Evolutionary conservation across 1,140 invertebrate species (phyloP).

Genomic region (Chymomyza costata): DNA sequence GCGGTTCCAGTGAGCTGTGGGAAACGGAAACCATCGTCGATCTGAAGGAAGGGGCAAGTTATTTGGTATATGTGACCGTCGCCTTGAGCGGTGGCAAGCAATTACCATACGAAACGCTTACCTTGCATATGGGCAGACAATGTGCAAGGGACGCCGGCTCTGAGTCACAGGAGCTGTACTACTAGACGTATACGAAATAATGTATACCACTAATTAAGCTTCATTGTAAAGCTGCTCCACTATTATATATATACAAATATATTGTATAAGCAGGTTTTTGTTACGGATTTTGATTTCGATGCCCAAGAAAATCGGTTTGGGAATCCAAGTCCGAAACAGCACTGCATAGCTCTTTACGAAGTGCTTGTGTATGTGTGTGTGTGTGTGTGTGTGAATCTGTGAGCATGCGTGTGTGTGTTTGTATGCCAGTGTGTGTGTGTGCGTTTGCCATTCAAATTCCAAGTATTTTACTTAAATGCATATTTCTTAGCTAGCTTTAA

Average conservation of each 20-base stretch:
- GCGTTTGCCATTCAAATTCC: slow-evolving; percentile 48
- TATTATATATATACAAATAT: slow-evolving; percentile 33
- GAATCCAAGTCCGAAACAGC: too few species aligned
- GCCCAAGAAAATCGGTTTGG: slow-evolving; percentile 31
- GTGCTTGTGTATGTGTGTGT: slow-evolving; percentile 20
- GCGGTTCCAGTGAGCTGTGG: slow-evolving; percentile 43
- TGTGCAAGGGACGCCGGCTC: slow-evolving; percentile 37
- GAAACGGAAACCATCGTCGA: slow-evolving; percentile 65
- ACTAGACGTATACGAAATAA: slow-evolving; percentile 35
- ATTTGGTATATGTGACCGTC: slow-evolving; percentile 69
- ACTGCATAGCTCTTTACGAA: slow-evolving; percentile 24
- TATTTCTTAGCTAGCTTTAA: slow-evolving; percentile 48
- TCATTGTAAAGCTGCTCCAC: slow-evolving; percentile 69
- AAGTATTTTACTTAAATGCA: slow-evolving; percentile 55
- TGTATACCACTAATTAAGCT: slow-evolving; percentile 23
- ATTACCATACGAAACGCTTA: slow-evolving; percentile 64
- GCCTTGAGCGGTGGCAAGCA: slow-evolving; percentile 61
- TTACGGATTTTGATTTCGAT: slow-evolving; percentile 39
- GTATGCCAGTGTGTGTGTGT: slow-evolving; percentile 11
- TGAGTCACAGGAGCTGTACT: slow-evolving; percentile 61
- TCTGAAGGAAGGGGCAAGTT: slow-evolving; percentile 59
- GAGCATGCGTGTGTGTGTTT: slow-evolving; percentile 5
- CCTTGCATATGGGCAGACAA: slow-evolving; percentile 56
- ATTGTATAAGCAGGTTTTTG: neutral
- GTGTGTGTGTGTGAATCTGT: slow-evolving; percentile 7